A percentile compares a stretch with the other conserved stretches of the same genome.
Evolutionary conservation across 2,797 vertebrate genomes (phyloP).

Genomic region (Acrocephalus scirpaceus): DNA sequence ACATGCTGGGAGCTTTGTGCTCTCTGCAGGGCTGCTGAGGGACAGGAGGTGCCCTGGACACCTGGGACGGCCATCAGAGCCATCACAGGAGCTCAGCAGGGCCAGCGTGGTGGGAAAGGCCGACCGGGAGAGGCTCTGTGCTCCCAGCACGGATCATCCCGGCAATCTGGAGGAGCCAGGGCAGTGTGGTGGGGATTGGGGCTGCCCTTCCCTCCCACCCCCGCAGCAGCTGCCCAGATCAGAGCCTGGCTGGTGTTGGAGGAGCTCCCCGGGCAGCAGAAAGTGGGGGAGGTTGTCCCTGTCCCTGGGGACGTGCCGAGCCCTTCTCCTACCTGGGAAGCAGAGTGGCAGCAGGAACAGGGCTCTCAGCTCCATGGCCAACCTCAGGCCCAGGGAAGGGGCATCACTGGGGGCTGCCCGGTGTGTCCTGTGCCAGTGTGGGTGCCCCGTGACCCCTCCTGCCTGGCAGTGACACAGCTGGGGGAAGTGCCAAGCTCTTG

Average conservation of each 20-base stretch:
- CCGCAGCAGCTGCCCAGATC: not conserved
- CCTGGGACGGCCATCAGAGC: not conserved
- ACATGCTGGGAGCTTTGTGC: not conserved
- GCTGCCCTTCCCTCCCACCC: not conserved
- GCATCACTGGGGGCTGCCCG: not conserved
- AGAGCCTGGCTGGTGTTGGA: accelerated
- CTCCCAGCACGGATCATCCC: not conserved
- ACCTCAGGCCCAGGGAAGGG: not conserved
- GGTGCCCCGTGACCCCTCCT: not conserved
- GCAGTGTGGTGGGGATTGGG: not conserved
- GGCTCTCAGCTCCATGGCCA: not conserved
- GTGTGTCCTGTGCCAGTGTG: accelerated
- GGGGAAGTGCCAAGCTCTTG: not conserved
- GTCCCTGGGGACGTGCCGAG: not conserved
- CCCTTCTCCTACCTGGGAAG: slow-evolving; percentile 43
- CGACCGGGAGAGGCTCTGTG: accelerated
- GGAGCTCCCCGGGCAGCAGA: not conserved
- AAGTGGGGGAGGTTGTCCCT: not conserved
- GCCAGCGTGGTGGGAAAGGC: not conserved
- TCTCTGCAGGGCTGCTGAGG: not conserved
- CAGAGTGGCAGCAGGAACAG: slow-evolving; percentile 16
- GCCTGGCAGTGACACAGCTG: not conserved
- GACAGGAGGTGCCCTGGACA: not conserved
- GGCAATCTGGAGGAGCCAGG: not conserved
- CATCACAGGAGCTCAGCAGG: accelerated